A percentile compares a stretch with the other conserved stretches of the same genome.
phyloP scores from a whole-genome alignment of 2,113 vertebrate species.

The Rhinolophus sinicus region DNA sequence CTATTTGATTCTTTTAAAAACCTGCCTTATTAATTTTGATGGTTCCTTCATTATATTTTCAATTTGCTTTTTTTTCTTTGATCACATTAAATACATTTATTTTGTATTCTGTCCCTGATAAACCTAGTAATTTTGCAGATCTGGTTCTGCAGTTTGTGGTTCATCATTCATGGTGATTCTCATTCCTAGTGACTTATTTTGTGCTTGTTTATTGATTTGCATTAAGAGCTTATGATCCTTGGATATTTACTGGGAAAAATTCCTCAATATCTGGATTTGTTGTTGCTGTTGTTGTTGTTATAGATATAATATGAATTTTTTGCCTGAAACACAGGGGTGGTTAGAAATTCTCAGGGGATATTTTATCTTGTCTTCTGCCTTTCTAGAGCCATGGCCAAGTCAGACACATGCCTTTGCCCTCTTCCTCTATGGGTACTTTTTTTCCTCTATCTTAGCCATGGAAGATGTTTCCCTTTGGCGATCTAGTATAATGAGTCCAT shows the following conservation, averaged over 20 bases:
- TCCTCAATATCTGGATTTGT: not conserved
- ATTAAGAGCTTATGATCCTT: not conserved
- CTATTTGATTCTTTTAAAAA: not conserved
- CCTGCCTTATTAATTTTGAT: not conserved
- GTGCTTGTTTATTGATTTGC: not conserved
- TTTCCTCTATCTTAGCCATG: not conserved
- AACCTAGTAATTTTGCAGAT: not conserved
- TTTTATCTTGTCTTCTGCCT: not conserved
- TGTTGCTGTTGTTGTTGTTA: too few species aligned
- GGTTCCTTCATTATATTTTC: not conserved
- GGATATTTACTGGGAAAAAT: not conserved
- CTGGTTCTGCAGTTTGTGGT: not conserved
- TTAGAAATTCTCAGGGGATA: not conserved
- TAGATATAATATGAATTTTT: not conserved
- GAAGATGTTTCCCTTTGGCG: not conserved
- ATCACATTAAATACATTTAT: not conserved
- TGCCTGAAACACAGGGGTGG: not conserved
- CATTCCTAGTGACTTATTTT: not conserved
- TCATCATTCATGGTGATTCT: not conserved
- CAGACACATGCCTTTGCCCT: not conserved
- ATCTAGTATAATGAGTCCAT: not conserved
- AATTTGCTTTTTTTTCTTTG: not conserved
- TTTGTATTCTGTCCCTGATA: not conserved
- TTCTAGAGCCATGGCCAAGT: not conserved
- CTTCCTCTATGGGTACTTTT: not conserved